phyloP scores from a whole-genome alignment of 1,140 invertebrate genomes.

The Steinernema khuongi region DNA sequence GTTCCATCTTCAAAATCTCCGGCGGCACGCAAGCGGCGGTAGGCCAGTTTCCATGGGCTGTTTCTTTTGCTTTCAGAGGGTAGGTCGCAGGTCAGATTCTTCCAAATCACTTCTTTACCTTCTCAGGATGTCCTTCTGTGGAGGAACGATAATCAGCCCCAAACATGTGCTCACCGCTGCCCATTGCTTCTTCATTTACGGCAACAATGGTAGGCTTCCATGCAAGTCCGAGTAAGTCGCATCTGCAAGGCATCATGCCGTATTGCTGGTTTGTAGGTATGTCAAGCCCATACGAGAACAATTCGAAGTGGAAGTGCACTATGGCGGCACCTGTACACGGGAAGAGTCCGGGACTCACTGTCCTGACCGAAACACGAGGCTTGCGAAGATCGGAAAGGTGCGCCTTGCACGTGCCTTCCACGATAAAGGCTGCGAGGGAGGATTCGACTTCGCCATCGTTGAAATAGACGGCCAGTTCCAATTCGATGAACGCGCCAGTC shows the following conservation, averaged over 20 bases:
- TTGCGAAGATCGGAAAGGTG: neutral
- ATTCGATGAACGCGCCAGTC: neutral
- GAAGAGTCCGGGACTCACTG: neutral
- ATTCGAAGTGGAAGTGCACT: neutral
- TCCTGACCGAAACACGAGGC: too few relatives aligned
- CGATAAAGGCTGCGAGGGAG: neutral
- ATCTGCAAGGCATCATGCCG: too few relatives aligned
- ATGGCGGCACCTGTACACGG: neutral
- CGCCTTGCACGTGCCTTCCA: neutral
- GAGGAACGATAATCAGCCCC: neutral
- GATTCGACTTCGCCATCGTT: neutral
- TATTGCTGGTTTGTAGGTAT: too few relatives aligned
- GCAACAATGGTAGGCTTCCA: neutral
- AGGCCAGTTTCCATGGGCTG: neutral
- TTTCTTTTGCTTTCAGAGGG: neutral
- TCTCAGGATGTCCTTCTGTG: neutral
- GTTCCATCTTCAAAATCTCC: too few relatives aligned
- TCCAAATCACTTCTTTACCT: neutral
- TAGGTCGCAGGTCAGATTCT: neutral
- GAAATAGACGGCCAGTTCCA: neutral
- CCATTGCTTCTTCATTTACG: slow-evolving; percentile 2
- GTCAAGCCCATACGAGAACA: neutral
- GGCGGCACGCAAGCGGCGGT: neutral
- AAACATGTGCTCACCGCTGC: neutral
- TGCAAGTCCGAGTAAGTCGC: neutral